A percentile compares a stretch with the other conserved stretches of the same genome.
phyloP scores from a whole-genome alignment of 2,888 invertebrate genomes.

The Drepana falcataria region DNA sequence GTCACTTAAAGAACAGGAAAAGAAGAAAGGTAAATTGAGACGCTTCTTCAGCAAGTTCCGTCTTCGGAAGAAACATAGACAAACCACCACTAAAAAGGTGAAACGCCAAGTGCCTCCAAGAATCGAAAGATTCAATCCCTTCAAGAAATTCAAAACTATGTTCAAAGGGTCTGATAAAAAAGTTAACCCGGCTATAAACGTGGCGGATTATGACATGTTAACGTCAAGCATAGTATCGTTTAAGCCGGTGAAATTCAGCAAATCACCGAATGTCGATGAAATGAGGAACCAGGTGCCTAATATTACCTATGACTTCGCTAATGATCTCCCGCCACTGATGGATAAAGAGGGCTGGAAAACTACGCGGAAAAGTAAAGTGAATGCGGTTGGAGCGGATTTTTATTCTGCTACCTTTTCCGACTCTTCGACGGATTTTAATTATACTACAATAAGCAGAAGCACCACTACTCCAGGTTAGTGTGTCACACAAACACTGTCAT shows the following conservation, averaged over 20 bases:
- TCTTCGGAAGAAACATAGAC: conserved; percentile 19
- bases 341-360: neutral
- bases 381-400: neutral
- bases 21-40: conserved; percentile 16
- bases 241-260: conserved; percentile 25
- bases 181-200: conserved; percentile 5
- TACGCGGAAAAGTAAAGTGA: neutral
- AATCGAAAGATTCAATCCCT: conserved; percentile 37
- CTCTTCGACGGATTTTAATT: neutral
- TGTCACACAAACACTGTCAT: neutral
- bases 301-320: conserved; percentile 22
- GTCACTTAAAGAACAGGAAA: conserved; percentile 24
- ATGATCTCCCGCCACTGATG: neutral
- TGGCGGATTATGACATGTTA: conserved; percentile 29
- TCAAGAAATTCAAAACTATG: conserved; percentile 39
- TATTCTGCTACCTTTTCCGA: neutral
- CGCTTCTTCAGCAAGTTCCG: conserved; percentile 18
- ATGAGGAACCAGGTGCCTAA: conserved; percentile 40
- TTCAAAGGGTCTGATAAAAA: conserved; percentile 21
- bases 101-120: conserved; percentile 21
- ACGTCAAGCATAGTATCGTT: conserved; percentile 22
- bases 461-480: neutral
- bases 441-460: neutral
- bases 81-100: conserved; percentile 13
- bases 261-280: conserved; percentile 25